A percentile compares a stretch with the other conserved stretches of the same genome.
phyloP scores from a whole-genome alignment of 2,113 vertebrate genomes.

The Fulmarus glacialis region DNA sequence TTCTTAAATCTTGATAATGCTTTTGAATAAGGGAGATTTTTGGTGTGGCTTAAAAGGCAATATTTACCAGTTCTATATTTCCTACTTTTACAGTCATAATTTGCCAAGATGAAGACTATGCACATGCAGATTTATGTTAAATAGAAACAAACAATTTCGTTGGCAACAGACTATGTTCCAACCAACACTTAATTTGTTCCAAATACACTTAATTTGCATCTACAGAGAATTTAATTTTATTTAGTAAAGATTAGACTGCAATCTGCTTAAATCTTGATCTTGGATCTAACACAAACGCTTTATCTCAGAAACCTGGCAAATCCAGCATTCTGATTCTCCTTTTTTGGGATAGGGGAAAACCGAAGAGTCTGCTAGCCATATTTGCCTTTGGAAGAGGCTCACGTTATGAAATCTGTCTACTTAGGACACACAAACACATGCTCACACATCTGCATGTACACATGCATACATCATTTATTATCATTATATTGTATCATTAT shows the following conservation, averaged over 20 bases:
- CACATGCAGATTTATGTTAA: background rate
- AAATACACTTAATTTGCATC: background rate
- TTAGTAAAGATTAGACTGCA: background rate
- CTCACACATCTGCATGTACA: background rate
- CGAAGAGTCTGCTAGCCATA: background rate
- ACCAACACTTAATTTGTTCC: background rate
- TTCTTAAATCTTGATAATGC: background rate
- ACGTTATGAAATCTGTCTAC: background rate
- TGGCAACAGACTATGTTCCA: background rate
- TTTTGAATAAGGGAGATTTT: background rate
- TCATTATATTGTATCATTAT: no score
- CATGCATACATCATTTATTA: background rate
- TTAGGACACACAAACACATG: accelerated
- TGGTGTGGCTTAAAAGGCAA: background rate
- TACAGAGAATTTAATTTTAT: background rate
- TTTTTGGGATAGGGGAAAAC: no score
- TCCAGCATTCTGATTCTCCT: background rate
- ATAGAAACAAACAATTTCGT: constrained; percentile 5
- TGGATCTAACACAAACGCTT: background rate
- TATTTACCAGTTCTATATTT: background rate
- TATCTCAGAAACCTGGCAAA: background rate
- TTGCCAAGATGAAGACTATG: background rate
- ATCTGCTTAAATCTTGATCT: background rate
- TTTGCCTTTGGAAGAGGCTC: background rate
- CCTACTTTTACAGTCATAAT: background rate